Percentiles rank a stretch among this genome's conserved stretches.
These are phyloP conservation scores for Darevskia mixta DNA, from an alignment of 2,797 vertebrate species.

Conservation along the genomic window DNA sequence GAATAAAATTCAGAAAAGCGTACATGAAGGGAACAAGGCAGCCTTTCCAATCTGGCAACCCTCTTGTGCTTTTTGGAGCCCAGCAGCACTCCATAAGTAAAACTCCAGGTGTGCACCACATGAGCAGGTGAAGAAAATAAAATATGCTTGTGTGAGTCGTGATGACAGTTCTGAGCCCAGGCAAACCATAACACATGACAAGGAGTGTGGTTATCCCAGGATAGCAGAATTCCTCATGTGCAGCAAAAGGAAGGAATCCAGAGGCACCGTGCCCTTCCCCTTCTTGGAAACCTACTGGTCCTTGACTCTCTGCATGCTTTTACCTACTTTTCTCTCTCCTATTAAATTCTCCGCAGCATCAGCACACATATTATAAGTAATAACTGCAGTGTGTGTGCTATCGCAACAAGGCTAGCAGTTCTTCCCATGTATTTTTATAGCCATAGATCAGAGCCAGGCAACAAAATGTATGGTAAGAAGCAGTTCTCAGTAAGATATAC, in stretches of 20 bases:
- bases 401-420: not conserved
- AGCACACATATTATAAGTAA: not conserved
- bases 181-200: slow-evolving; percentile 69
- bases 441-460: not conserved
- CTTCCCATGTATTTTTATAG: not conserved
- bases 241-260: slow-evolving; percentile 63
- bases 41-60: slow-evolving; percentile 68
- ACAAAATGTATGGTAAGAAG: not conserved
- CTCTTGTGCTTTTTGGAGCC: slow-evolving; percentile 31
- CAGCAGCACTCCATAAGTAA: slow-evolving; percentile 55
- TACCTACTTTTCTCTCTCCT: not conserved
- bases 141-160: slow-evolving; percentile 69
- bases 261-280: slow-evolving; percentile 53
- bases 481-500: not conserved
- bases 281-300: slow-evolving; percentile 52
- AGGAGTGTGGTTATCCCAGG: slow-evolving; percentile 63
- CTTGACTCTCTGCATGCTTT: slow-evolving; percentile 38
- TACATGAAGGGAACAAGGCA: slow-evolving; percentile 47
- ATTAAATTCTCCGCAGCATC: not conserved
- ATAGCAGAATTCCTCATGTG: slow-evolving; percentile 61
- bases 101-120: slow-evolving; percentile 70
- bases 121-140: slow-evolving; percentile 77
- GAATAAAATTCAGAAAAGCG: slow-evolving; percentile 37
- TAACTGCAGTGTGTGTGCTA: no score
- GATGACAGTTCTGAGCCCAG: slow-evolving; percentile 73